These are phyloP conservation scores for Sclerodermus sp. DNA, from an alignment of 2,888 invertebrate genomes.

Conservation along the genomic window DNA sequence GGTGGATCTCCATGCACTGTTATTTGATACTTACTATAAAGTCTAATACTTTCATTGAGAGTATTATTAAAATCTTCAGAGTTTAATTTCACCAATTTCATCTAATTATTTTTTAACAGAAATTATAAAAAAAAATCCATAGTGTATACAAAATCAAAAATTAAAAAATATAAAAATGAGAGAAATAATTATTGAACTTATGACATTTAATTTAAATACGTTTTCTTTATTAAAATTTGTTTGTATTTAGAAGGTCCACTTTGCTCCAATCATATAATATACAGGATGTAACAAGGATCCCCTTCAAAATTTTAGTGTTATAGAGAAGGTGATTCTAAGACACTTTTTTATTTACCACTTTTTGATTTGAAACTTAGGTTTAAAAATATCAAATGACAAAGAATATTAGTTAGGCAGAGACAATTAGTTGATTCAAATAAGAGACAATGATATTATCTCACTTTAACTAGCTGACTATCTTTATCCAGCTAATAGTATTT, in stretches of 20 bases:
- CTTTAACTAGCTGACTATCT: too few relatives aligned
- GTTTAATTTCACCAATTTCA: constrained; percentile 69
- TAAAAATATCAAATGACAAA: too few relatives aligned
- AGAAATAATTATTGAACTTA: not conserved
- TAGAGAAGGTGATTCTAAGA: too few relatives aligned
- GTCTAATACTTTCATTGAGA: constrained; percentile 55
- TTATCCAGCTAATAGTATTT: too few relatives aligned
- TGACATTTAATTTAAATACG: not conserved
- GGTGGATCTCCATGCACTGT: constrained; percentile 80
- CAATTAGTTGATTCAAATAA: too few relatives aligned
- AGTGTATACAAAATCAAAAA: not conserved
- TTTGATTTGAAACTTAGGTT: too few relatives aligned
- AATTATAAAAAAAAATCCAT: constrained; percentile 3
- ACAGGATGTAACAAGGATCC: too few relatives aligned
- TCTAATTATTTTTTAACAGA: constrained; percentile 60
- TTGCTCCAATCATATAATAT: constrained; percentile 36
- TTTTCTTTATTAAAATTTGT: not conserved
- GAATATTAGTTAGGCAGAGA: too few relatives aligned
- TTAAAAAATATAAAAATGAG: too few relatives aligned
- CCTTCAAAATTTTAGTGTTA: too few relatives aligned
- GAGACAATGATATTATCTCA: too few relatives aligned
- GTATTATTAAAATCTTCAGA: constrained; percentile 55
- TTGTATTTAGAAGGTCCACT: constrained; percentile 30
- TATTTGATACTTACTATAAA: constrained; percentile 90
- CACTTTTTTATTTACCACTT: too few relatives aligned